Base-by-base conservation (phyloP, 1,140 invertebrate species). In the Caerostris darwini region DNA sequence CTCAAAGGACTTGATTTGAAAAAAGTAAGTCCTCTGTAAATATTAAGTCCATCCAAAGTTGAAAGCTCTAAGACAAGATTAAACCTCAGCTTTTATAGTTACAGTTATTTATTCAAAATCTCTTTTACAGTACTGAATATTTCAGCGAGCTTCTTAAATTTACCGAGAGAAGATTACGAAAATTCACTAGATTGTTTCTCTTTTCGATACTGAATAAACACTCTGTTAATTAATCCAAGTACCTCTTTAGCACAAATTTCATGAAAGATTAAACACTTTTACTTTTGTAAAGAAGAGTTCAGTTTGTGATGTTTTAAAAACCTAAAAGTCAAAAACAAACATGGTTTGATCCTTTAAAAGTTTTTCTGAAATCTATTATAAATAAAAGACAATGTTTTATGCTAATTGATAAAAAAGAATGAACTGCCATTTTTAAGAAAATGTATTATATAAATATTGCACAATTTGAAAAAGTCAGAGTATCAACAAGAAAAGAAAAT, bases 141-240 rank as follows among this genome's bases (percentile, higher is more conserved):
- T 77, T 77, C 34, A 77, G 10, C 34, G 53, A 17, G 34, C 34
- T 3, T 12, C 71, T 77, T 77, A 50, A 53, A 77, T 77, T 53
- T 34, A 14, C 8, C 34, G 34, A 53, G 71, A 77, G 71, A 77
- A 77, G 53, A 77, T 77, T 77, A 53, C 34, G 71, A 77, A 53
- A 77, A 77, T 50, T 77, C 71, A 12, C 71, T 50, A 12, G 71
- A 77, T 53, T 77, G 71, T 77, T 77, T 77, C 71, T 77, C 71
- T 77, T 77, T 77, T 77, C 50, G 34, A 34, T 77, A 7, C 34
- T 77, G 71, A 77, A 50, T 50, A 77, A 77, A 77, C 71, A 77
- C 34, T 77, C 53, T 14, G 71, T 50, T 77, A 77, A 77, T 77
- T 77, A 77, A 77, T 77, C 71, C 71, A 77, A 53, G 71, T 77